Conservation (phyloP, 2,113 vertebrate genomes). For the Leucoraja erinaceus region DNA sequence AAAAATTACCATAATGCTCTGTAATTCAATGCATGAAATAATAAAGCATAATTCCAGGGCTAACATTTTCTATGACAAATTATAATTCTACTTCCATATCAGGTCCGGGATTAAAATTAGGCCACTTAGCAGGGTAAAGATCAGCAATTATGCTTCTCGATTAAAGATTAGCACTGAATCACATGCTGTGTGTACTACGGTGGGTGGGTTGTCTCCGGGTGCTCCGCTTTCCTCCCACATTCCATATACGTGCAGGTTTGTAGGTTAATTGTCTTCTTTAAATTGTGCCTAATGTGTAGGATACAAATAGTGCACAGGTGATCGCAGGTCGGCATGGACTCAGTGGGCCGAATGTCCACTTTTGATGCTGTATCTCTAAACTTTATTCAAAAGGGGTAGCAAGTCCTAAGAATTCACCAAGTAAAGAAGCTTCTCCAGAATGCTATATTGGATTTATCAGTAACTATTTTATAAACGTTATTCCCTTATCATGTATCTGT, state of each 20-base stretch:
- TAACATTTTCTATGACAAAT: not conserved
- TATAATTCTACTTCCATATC: not conserved
- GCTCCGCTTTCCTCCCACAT: too few relatives aligned
- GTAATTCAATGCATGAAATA: not conserved
- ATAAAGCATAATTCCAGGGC: not conserved
- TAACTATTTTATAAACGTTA: not conserved
- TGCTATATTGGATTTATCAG: not conserved
- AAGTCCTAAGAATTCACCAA: not conserved
- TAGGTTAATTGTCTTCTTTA: too few relatives aligned
- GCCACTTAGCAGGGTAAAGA: not conserved
- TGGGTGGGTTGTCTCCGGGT: too few relatives aligned
- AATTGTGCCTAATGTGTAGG: too few relatives aligned
- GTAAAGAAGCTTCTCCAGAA: not conserved
- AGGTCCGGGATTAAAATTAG: too few relatives aligned
- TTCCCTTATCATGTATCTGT: too few relatives aligned
- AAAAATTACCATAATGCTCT: not conserved
- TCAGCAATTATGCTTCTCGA: not conserved
- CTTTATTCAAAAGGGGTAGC: not conserved
- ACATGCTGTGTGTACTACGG: too few relatives aligned
- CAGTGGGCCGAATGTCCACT: too few relatives aligned
- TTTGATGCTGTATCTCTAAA: too few relatives aligned
- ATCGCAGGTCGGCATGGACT: too few relatives aligned
- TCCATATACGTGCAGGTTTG: too few relatives aligned
- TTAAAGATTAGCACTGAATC: not conserved
- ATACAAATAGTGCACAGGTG: too few relatives aligned